Percentiles rank a stretch among this genome's conserved stretches.
These are phyloP conservation scores for Dendropsophus ebraccatus DNA, from an alignment of 2,113 vertebrate genomes.

Conservation along the genomic window DNA sequence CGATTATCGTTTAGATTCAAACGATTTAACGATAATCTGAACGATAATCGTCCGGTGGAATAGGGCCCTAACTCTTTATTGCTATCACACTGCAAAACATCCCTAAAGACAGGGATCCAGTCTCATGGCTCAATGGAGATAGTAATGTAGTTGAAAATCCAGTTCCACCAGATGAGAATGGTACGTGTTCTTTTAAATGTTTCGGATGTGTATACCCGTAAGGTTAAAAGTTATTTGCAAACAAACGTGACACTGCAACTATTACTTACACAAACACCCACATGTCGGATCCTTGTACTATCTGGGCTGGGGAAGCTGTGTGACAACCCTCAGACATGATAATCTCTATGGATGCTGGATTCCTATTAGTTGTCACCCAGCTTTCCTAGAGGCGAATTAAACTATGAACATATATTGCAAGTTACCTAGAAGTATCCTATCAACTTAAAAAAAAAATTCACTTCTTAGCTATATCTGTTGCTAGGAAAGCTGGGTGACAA, in stretches of 20 bases:
- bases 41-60: too few species aligned
- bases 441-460: background rate
- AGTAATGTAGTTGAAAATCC: background rate
- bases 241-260: background rate
- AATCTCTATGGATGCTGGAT: too few species aligned
- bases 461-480: background rate
- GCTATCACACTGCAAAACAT: background rate
- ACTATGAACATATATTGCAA: too few species aligned
- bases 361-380: too few species aligned
- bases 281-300: too few species aligned
- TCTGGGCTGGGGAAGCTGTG: too few species aligned
- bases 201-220: background rate
- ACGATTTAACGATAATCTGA: too few species aligned
- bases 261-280: background rate
- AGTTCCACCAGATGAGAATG: background rate
- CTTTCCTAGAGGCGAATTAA: too few species aligned
- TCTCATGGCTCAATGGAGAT: background rate
- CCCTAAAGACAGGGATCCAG: background rate
- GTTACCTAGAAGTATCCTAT: too few species aligned
- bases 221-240: background rate
- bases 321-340: too few species aligned
- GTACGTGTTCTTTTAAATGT: background rate
- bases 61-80: too few species aligned
- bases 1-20: too few species aligned
- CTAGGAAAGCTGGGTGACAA: background rate